phyloP scores from a whole-genome alignment of 2,888 invertebrate species.

The Pomacea canaliculata region DNA sequence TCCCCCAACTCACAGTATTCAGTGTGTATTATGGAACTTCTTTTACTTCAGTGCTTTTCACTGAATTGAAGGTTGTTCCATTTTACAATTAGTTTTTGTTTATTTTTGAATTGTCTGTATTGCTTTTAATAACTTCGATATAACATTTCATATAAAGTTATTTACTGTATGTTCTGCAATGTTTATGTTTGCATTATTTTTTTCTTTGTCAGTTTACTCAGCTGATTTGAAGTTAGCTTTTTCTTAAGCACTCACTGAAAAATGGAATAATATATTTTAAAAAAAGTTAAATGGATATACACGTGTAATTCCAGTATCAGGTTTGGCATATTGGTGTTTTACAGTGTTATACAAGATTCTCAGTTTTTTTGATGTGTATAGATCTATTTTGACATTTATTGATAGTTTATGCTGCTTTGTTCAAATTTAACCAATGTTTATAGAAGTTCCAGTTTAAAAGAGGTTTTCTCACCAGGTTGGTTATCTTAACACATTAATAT shows the following conservation, averaged over 20 bases:
- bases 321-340: conserved; percentile 31
- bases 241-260: conserved; percentile 20
- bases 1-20: conserved; percentile 22
- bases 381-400: conserved; percentile 32
- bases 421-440: conserved; percentile 32
- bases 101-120: conserved; percentile 50
- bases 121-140: conserved; percentile 54
- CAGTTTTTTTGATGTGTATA: conserved; percentile 25
- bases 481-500: conserved; percentile 25
- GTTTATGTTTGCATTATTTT: conserved; percentile 41
- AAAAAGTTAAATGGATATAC: conserved; percentile 22
- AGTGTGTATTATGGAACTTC: conserved; percentile 21
- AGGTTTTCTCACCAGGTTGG: conserved; percentile 15
- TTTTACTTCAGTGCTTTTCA: conserved; percentile 18
- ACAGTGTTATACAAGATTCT: conserved; percentile 31
- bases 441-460: conserved; percentile 24
- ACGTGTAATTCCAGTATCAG: conserved; percentile 29
- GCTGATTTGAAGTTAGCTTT: conserved; percentile 29
- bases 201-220: conserved; percentile 25
- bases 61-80: conserved; percentile 19
- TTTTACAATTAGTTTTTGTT: conserved; percentile 34
- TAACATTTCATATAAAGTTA: conserved; percentile 59
- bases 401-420: conserved; percentile 31
- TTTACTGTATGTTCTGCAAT: conserved; percentile 54
- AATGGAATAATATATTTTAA: conserved; percentile 5